These are phyloP conservation scores for Oceanites oceanicus DNA, from an alignment of 2,113 vertebrate species.

Conservation along the genomic window DNA sequence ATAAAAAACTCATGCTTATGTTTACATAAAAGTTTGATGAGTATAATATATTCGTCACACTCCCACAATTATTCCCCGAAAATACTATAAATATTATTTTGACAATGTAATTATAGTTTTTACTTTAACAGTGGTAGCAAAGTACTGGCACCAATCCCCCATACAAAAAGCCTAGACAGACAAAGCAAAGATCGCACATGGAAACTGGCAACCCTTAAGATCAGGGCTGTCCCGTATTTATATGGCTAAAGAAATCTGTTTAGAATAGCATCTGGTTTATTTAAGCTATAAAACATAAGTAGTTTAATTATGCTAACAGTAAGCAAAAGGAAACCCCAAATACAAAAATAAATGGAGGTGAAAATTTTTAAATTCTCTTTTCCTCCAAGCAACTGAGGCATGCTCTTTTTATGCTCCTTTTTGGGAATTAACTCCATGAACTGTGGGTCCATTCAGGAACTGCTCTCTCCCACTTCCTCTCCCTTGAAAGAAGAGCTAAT, in stretches of 20 bases:
- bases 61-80: slow-evolving; percentile 79
- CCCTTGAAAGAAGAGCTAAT: not conserved
- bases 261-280: not conserved
- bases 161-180: slow-evolving; percentile 29
- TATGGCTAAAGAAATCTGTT: not conserved
- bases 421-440: not conserved
- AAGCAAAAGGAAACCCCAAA: slow-evolving; percentile 28
- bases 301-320: not conserved
- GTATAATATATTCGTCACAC: slow-evolving; percentile 77
- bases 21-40: slow-evolving; percentile 76
- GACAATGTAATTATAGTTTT: slow-evolving; percentile 80
- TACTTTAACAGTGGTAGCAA: slow-evolving; percentile 65
- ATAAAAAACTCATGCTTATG: slow-evolving; percentile 73
- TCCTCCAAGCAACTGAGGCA: not conserved
- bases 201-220: not conserved
- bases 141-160: slow-evolving; percentile 55
- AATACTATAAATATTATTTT: slow-evolving; percentile 83
- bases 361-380: not conserved
- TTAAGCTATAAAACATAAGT: not conserved
- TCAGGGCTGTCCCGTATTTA: not conserved
- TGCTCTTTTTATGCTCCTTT: not conserved
- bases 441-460: not conserved
- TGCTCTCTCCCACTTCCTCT: not conserved
- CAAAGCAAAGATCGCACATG: slow-evolving; percentile 56
- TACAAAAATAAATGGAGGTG: not conserved